Base-by-base conservation (phyloP, 2,888 invertebrate genomes). In the Agonopterix alstromeriana region DNA sequence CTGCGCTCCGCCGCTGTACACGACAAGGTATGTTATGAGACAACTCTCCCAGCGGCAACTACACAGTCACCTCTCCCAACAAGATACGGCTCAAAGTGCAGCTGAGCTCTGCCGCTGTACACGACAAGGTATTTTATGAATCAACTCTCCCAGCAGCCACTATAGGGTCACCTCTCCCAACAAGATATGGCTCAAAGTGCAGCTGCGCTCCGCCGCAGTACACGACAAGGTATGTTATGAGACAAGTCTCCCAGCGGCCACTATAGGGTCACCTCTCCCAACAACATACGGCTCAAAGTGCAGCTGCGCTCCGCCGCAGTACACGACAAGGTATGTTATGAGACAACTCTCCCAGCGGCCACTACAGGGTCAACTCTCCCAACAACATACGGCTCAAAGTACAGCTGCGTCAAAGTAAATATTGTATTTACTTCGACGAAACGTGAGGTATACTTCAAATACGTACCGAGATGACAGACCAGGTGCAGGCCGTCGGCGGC, bases 271-370 rank as follows among this genome's bases (percentile, higher is more conserved):
- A 66, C 76, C 1, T 73, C 82, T 0, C 77, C 82, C 3, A 53
- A 58, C 0, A 46, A 60, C 0, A 46, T 57, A 8, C 51, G 61
- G 3, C 63, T 78, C 7, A 49, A 61, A 0, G 60, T 83, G 43
- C 66, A 64, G 1, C 77, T 76, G 0, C 40, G 94, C 3, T 86
- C 92, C 35, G 50, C 56, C 0, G 38, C 46, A 1, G 77, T 84
- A 11, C 79, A 87, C 5, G 91, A 91, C 45, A 92, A 91, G 82
- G 90, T 94, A 91, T 11, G 36, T n/a, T n/a, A 36, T 8, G 8
- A 47, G 35, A 48, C 48, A 5, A 9, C 3, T 17, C 17, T 17
- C 17, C 17, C 17, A 17, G 17, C 3, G 2, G 17, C 3, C 3
- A 17, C 17, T 84, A 77, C 63, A 65, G 77, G n/a, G 77, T 82